Evolutionary conservation across 2,113 vertebrate genomes (phyloP).

Genomic region (Semicossyphus pulcher): DNA sequence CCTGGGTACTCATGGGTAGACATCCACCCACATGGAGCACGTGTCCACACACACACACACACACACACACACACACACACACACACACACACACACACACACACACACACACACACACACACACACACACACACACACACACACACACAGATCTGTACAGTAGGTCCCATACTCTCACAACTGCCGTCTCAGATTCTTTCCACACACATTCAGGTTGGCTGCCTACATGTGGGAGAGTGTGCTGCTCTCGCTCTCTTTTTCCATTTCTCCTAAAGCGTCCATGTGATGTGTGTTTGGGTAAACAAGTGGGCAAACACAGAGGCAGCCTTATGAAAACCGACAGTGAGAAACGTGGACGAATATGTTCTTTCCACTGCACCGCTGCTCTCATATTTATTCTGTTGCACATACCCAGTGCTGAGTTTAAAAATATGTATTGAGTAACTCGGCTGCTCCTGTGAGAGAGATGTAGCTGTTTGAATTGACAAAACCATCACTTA

Average conservation of each 20-base stretch:
- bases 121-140: not conserved
- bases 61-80: not conserved
- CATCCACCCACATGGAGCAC: not conserved
- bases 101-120: not conserved
- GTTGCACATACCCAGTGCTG: not conserved
- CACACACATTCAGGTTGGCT: slow-evolving; percentile 21
- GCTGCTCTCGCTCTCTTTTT: not conserved
- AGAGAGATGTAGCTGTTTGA: too few relatives aligned
- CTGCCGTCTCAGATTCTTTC: slow-evolving; percentile 20
- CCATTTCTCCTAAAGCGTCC: slow-evolving; percentile 14
- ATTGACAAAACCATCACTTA: too few relatives aligned
- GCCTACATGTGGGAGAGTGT: not conserved
- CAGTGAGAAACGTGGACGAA: not conserved
- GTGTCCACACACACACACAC: not conserved
- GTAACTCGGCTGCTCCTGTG: too few relatives aligned
- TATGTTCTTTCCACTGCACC: slow-evolving; percentile 18
- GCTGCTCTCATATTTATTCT: slow-evolving; percentile 3
- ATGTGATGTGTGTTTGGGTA: slow-evolving; percentile 13
- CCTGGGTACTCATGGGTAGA: not conserved
- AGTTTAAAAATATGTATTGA: too few relatives aligned
- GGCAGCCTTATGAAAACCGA: not conserved
- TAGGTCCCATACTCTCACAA: slow-evolving; percentile 14
- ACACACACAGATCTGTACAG: not conserved
- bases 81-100: not conserved
- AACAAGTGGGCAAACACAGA: slow-evolving; percentile 20